phyloP scores from a whole-genome alignment of 2,797 vertebrate species.

The Natrix natrix region DNA sequence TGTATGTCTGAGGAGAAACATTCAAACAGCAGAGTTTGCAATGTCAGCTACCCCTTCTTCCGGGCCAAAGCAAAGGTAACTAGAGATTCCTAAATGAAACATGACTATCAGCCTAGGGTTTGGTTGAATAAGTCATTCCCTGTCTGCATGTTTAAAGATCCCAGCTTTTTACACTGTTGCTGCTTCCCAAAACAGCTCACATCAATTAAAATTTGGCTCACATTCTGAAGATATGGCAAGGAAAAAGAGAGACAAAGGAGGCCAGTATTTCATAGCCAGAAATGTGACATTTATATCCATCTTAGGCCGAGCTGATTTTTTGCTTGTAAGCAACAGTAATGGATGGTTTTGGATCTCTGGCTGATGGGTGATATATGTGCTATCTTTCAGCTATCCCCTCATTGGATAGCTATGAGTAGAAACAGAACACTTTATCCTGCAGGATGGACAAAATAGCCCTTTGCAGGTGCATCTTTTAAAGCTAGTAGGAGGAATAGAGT shows the following conservation, averaged over 20 bases:
- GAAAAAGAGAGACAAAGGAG: neutral
- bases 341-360: neutral
- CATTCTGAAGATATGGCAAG: neutral
- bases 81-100: rapidly evolving
- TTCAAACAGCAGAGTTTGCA: constrained; percentile 82
- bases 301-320: neutral
- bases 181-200: neutral
- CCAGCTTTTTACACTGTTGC: neutral
- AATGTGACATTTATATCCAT: neutral
- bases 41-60: constrained; percentile 92
- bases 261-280: neutral
- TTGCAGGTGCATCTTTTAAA: neutral
- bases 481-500: neutral
- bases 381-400: neutral
- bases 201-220: neutral
- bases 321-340: neutral
- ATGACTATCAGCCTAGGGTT: neutral
- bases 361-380: neutral
- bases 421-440: neutral
- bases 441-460: neutral
- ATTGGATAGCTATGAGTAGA: neutral
- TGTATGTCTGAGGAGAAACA: constrained; percentile 77
- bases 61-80: constrained; percentile 79
- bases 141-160: neutral
- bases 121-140: neutral